phyloP scores from a whole-genome alignment of 2,888 invertebrate genomes.

The Ischnus inquisitorius region DNA sequence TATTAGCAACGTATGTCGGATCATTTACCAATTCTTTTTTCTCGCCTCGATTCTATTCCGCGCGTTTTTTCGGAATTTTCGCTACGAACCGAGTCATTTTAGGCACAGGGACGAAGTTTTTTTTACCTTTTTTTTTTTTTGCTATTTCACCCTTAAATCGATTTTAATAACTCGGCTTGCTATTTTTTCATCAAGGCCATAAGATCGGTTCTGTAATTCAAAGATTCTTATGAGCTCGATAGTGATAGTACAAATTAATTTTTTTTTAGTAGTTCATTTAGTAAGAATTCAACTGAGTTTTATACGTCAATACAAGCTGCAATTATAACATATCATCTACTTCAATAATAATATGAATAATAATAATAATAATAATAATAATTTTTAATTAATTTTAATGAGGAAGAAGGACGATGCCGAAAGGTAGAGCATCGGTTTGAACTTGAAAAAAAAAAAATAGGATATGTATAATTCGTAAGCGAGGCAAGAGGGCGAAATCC shows the following conservation, averaged over 20 bases:
- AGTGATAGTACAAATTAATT: too few species aligned
- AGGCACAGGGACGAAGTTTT: not conserved
- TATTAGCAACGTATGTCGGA: constrained; percentile 30
- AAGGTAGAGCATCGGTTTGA: not conserved
- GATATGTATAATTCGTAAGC: constrained; percentile 10
- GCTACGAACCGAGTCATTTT: not conserved
- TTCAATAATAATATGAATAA: too few species aligned
- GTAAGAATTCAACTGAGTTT: too few species aligned
- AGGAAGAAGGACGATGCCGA: not conserved
- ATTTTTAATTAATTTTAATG: too few species aligned
- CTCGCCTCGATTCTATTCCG: not conserved
- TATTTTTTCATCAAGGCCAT: too few species aligned
- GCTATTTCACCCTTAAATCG: not conserved
- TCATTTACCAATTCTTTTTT: constrained; percentile 16
- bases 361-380: too few species aligned
- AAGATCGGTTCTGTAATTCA: too few species aligned
- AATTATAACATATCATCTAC: too few species aligned
- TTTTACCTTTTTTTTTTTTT: not conserved
- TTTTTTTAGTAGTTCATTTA: too few species aligned
- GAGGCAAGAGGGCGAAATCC: constrained; percentile 52
- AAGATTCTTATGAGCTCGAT: too few species aligned
- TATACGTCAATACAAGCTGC: too few species aligned
- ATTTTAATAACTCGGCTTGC: not conserved
- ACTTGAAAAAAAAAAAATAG: constrained; percentile 26
- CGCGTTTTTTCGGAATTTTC: not conserved